Conservation (phyloP, 2,888 invertebrate species). For the Cordilura impudica region DNA sequence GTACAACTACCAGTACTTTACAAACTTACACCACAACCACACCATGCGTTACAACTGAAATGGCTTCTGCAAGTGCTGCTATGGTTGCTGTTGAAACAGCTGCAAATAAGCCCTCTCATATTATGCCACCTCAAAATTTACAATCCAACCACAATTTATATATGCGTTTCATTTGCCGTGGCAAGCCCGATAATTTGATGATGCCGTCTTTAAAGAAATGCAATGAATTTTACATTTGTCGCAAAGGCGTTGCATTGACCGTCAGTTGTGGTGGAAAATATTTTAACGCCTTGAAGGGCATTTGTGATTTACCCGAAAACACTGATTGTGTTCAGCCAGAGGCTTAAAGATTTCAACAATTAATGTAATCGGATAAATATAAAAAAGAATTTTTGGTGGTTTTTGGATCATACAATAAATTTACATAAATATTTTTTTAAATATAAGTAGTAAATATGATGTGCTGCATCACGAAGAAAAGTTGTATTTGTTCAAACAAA, state of each 20-base stretch:
- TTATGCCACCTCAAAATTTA: slow-evolving; percentile 15
- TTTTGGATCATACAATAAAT: too few species aligned
- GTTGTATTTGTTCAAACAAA: too few species aligned
- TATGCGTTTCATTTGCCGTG: slow-evolving; percentile 67
- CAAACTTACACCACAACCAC: too few species aligned
- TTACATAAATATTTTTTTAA: too few species aligned
- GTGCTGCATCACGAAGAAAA: too few species aligned
- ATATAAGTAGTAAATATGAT: too few species aligned
- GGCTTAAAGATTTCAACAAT: too few species aligned
- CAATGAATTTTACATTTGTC: slow-evolving; percentile 71
- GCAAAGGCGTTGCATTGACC: slow-evolving; percentile 66
- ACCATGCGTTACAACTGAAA: slow-evolving; percentile 31
- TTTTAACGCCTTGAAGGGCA: slow-evolving; percentile 71
- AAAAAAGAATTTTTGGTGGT: too few species aligned
- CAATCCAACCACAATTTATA: slow-evolving; percentile 64
- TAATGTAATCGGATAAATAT: too few species aligned
- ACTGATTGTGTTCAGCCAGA: slow-evolving; percentile 47
- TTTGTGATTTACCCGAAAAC: slow-evolving; percentile 72
- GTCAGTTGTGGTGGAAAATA: slow-evolving; percentile 70
- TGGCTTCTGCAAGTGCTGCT: neutral
- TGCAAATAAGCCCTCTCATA: neutral
- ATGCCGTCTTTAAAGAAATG: slow-evolving; percentile 71
- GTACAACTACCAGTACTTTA: neutral
- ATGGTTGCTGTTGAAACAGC: neutral
- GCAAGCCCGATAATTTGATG: slow-evolving; percentile 71